Base-by-base conservation (phyloP, 2,888 invertebrate genomes). In the Spicauda simplicius region DNA sequence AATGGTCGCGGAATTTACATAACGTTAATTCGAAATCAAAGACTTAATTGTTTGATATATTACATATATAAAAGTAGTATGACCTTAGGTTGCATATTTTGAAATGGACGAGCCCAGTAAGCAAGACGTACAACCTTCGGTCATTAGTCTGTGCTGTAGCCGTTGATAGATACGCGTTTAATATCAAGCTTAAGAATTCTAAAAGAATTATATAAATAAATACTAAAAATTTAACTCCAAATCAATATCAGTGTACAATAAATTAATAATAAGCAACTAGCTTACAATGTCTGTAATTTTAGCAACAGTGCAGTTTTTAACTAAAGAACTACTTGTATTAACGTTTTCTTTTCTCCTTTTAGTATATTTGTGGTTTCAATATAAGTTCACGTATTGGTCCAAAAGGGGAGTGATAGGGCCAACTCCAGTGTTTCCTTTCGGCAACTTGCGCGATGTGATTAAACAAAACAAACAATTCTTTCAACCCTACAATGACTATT, bases 401-500 rank as follows among this genome's bases (percentile, higher is more conserved):
- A 90, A 88, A 60, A 90, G 86, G 75, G 94, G 94, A 11, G 93
- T 96, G 7, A 84, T 87, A 0, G 94, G 94, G 41, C 93, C 95
- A 0, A 80, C 88, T n/a, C 94, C 95, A 0, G 79, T 79, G n/a
- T 94, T 96, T 70, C 95, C 95, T 0, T 95, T 95, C 74, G 96
- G 96, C 0, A 94, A 95, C 70, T 85, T 96, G 72, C 86, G 86
- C 48, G 85, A 90, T 25, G 94, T 95, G 8, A 88, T 95, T 2
- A 89, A 90, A 59, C 86, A 94, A 37, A 89, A 94, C 73, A 86
- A 90, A 45, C 94, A 95, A 69, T 94, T 96, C 79, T 95, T 95
- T 30, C 93, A 95, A 73, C 94, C 94, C 16, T 93, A 95, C 62
- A 91, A 91, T 68, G 94, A 95, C 73, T 88, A 94, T 54, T 96